Evolutionary conservation across 2,797 vertebrate species (phyloP), one percentile per base, ranked within the genome.

Genomic region (Sebastes minor): DNA sequence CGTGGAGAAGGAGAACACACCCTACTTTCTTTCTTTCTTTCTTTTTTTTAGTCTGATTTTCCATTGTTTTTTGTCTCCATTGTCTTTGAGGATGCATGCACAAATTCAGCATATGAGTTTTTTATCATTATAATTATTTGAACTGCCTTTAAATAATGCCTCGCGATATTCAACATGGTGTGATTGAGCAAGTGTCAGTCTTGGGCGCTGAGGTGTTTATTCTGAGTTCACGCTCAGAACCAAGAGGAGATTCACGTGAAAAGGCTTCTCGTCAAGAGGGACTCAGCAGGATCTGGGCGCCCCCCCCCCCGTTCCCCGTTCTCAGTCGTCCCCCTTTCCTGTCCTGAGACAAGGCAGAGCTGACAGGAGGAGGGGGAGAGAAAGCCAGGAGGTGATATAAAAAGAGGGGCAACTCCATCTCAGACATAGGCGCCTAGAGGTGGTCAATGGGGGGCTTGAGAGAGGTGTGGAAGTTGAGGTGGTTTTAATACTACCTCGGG

Each of bases 61-160:
- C 84, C 59, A 11, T 71, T 14, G 57, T 82, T 83, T 81, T 88
- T 72, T 76, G 70, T 86, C 80, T 87, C 81, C 79, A 70, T 82
- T 72, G 71, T 92, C 89, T 89, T 89, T 87, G 87, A 93, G 89
- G 88, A 95, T 86, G 93, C 95, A 96, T 95, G 95, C 94, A 95
- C 87, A 94, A 93, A 93, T 93, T 94, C 89, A 92, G 90, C 87
- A 86, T 92, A 93, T 89, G 89, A 88, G 85, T 20, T 60, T 25
- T 60, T 61, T 61, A 23, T 83, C 86, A 68, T 86, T 81, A 85
- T 85, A 89, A 85, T 92, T 72, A 86, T 87, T 88, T 81, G 65
- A 86, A 88, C 90, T 85, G 81, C 88, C 79, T 90, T 88, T 79
- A 89, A 91, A 90, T 89, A 91, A 90, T 85, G 89, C 88, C 90